phyloP scores from a whole-genome alignment of 1,140 invertebrate species.

The Brachionus asplanchnoidis region DNA sequence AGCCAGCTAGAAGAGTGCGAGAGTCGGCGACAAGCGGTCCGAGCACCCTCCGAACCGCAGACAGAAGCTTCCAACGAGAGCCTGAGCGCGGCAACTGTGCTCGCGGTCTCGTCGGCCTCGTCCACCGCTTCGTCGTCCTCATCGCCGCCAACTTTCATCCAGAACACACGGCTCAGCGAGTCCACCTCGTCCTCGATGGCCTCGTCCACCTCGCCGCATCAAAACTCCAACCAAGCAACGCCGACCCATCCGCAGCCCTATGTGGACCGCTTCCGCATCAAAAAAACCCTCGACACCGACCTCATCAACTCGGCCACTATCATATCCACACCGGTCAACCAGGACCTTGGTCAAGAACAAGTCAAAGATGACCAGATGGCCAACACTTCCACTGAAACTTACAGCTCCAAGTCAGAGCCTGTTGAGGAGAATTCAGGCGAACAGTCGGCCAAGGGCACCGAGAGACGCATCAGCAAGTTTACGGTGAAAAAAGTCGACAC shows the following conservation, averaged over 20 bases:
- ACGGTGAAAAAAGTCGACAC: slow-evolving; percentile 40
- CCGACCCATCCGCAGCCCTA: background rate
- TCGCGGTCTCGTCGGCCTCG: background rate
- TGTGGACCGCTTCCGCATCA: background rate
- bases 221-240: background rate
- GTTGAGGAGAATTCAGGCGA: background rate
- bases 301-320: background rate
- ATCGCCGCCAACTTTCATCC: slow-evolving; percentile 2
- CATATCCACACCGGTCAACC: background rate
- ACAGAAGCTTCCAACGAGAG: background rate
- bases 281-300: slow-evolving; percentile 8
- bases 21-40: background rate
- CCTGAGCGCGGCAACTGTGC: background rate
- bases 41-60: background rate
- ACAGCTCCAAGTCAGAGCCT: background rate
- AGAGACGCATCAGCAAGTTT: slow-evolving; percentile 39
- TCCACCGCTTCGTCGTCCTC: slow-evolving; percentile 5
- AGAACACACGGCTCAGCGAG: background rate
- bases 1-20: background rate
- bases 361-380: background rate
- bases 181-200: background rate
- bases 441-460: background rate
- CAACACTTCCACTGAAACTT: background rate
- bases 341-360: background rate
- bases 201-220: background rate